phyloP scores from a whole-genome alignment of 2,113 vertebrate species.

The Eublepharis macularius region DNA sequence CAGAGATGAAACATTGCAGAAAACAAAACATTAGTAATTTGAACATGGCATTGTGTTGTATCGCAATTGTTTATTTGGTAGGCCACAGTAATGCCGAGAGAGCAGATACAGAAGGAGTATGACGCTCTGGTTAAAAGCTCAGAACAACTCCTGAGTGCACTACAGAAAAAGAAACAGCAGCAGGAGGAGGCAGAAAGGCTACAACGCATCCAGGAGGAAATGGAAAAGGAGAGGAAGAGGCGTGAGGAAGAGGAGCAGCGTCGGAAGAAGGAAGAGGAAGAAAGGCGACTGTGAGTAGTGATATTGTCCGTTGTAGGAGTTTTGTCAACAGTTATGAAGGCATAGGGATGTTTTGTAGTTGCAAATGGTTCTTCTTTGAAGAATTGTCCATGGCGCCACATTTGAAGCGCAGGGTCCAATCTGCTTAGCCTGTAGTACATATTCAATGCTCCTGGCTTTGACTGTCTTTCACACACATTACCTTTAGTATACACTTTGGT shows the following conservation, averaged over 20 bases:
- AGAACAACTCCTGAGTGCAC: conserved; percentile 83
- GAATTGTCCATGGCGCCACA: fast-evolving
- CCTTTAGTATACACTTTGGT: too few relatives aligned
- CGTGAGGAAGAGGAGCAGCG: conserved; percentile 86
- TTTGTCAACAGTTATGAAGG: not conserved
- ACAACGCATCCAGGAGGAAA: conserved; percentile 91
- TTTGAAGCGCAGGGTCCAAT: not conserved
- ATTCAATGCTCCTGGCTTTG: too few relatives aligned
- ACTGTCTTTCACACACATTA: too few relatives aligned
- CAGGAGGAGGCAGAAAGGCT: conserved; percentile 93
- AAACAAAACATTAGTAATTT: too few relatives aligned
- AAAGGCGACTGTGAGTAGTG: conserved; percentile 85
- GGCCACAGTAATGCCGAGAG: conserved; percentile 85
- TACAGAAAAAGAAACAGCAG: conserved; percentile 95
- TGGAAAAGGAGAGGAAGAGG: conserved; percentile 89
- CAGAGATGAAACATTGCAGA: too few relatives aligned
- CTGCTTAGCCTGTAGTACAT: not conserved
- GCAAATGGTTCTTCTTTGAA: not conserved
- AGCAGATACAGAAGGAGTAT: conserved; percentile 90
- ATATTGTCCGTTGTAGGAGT: not conserved
- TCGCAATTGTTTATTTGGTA: conserved; percentile 58
- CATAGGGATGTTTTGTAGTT: not conserved
- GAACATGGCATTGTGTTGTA: not conserved
- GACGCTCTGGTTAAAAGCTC: conserved; percentile 86
- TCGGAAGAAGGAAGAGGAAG: conserved; percentile 88